Percentiles rank a stretch among this genome's conserved stretches.
Conservation (phyloP, 2,797 vertebrate species). For the Acanthurus tractus region DNA sequence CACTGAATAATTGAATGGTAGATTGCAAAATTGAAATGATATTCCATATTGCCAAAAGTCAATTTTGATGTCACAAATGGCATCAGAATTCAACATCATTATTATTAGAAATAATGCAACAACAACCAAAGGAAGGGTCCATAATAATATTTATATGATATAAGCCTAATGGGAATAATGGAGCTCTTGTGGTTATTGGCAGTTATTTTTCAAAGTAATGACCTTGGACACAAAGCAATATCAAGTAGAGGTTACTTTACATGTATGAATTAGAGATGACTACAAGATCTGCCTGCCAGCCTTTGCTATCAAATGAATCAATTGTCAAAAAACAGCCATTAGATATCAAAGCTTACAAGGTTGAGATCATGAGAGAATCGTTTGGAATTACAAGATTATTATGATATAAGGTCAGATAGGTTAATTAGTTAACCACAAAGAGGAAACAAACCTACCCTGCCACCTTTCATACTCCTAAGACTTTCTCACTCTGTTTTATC, state of each 20-base stretch:
- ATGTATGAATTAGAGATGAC: constrained; percentile 1
- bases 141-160: not conserved
- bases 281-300: not conserved
- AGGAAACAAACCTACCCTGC: constrained; percentile 11
- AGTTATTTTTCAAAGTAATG: constrained; percentile 1
- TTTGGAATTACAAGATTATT: not conserved
- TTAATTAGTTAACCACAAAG: not conserved
- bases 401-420: not conserved
- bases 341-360: not conserved
- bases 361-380: constrained; percentile 1
- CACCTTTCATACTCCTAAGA: constrained; percentile 21
- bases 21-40: constrained; percentile 1
- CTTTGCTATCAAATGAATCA: constrained; percentile 12
- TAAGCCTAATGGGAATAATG: not conserved
- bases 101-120: constrained; percentile 10
- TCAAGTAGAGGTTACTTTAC: not conserved
- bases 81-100: not conserved
- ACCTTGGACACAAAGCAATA: constrained; percentile 8
- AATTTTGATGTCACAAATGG: not conserved
- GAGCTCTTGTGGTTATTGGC: constrained; percentile 8
- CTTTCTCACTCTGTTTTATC: not conserved
- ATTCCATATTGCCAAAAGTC: constrained; percentile 7
- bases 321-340: not conserved
- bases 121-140: constrained; percentile 17
- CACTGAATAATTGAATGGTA: not conserved